phyloP scores from a whole-genome alignment of 92 coral and sea anemone species.

The Bergia puertoricense region DNA sequence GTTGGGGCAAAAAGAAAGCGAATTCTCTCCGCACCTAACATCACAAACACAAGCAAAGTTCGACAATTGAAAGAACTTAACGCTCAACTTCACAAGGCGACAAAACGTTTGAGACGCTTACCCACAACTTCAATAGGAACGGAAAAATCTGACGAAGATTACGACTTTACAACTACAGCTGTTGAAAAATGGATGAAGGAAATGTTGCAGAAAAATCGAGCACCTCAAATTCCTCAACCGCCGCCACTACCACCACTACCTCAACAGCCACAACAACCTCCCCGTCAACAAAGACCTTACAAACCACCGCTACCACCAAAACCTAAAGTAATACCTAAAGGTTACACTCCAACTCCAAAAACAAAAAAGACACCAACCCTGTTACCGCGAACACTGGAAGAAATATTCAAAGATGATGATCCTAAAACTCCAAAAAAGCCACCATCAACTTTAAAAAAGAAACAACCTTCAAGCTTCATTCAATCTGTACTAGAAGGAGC shows the following conservation, averaged over 20 bases:
- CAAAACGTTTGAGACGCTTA: conserved; percentile 6
- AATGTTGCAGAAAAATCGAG: no score
- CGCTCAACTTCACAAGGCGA: neutral
- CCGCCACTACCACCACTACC: conserved; percentile 8
- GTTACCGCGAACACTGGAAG: neutral
- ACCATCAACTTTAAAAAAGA: no score
- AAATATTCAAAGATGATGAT: neutral
- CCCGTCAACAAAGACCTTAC: neutral
- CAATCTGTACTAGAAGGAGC: conserved; percentile 5
- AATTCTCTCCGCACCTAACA: neutral
- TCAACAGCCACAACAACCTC: neutral
- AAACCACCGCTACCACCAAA: neutral
- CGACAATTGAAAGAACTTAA: neutral
- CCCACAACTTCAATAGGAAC: conserved; percentile 14
- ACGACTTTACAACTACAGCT: neutral
- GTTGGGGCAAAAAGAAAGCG: neutral
- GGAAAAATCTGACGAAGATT: conserved; percentile 4
- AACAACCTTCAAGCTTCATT: no score
- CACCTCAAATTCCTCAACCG: no score
- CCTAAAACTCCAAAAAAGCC: conserved; percentile 1
- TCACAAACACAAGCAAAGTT: conserved; percentile 7
- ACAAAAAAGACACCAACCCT: conserved; percentile 4
- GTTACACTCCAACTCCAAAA: conserved; percentile 8
- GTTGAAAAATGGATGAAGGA: no score
- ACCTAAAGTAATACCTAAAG: conserved; percentile 4